Evolutionary conservation across 2,888 invertebrate genomes (phyloP).

Genomic region (Latheticus oryzae): DNA sequence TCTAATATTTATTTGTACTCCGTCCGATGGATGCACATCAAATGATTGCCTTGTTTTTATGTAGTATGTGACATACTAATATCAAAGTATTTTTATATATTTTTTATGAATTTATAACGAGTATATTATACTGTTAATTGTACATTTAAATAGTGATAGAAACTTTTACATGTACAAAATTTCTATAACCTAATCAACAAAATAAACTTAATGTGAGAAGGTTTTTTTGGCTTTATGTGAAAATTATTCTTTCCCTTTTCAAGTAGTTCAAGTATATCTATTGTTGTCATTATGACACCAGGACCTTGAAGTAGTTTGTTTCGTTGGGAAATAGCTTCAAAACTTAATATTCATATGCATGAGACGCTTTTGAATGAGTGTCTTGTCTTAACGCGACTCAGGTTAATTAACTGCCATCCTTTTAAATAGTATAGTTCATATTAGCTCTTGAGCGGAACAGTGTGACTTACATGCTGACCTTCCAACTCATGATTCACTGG

Average conservation of each 20-base stretch:
- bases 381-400: slow-evolving; percentile 40
- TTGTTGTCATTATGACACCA: slow-evolving; percentile 45
- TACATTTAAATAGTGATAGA: slow-evolving; percentile 16
- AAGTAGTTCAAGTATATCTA: slow-evolving; percentile 52
- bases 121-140: slow-evolving; percentile 13
- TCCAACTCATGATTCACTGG: no score
- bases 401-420: slow-evolving; percentile 30
- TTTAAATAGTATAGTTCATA: slow-evolving; percentile 16
- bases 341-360: slow-evolving; percentile 43
- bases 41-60: slow-evolving; percentile 29
- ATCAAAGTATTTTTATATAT: slow-evolving; percentile 22
- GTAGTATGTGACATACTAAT: slow-evolving; percentile 12
- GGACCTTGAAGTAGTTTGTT: slow-evolving; percentile 49
- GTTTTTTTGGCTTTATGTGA: slow-evolving; percentile 37
- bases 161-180: slow-evolving; percentile 45
- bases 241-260: slow-evolving; percentile 33
- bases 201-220: slow-evolving; percentile 18
- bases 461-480: no score
- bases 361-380: slow-evolving; percentile 38
- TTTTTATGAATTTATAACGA: slow-evolving; percentile 10
- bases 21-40: slow-evolving; percentile 32
- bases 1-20: slow-evolving; percentile 30
- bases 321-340: slow-evolving; percentile 44
- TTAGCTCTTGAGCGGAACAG: slow-evolving; percentile 10
- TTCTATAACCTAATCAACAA: slow-evolving; percentile 13